These are phyloP conservation scores for Coelopa pilipes DNA, from an alignment of 2,888 invertebrate species.

Conservation along the genomic window DNA sequence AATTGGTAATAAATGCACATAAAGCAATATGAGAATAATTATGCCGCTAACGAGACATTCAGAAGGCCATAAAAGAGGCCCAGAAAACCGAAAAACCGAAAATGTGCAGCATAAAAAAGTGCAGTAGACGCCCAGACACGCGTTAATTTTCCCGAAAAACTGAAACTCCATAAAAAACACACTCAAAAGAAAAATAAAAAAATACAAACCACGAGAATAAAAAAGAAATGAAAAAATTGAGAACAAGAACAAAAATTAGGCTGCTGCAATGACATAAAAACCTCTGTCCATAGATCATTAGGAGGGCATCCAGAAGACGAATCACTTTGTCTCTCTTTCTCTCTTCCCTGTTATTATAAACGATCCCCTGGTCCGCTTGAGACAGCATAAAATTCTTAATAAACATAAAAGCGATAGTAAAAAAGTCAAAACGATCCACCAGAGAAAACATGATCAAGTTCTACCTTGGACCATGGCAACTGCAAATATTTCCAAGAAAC, in stretches of 20 bases:
- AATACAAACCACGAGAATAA: not conserved
- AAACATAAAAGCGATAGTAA: conserved; percentile 19
- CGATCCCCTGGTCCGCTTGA: not conserved
- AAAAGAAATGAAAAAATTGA: not conserved
- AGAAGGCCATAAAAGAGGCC: conserved; percentile 36
- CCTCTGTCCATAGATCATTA: too few relatives aligned
- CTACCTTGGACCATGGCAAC: not conserved
- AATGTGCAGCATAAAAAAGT: conserved; percentile 10
- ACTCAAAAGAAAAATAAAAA: not conserved
- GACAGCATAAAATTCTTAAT: conserved; percentile 22
- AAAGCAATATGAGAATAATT: conserved; percentile 34
- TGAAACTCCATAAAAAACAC: not conserved
- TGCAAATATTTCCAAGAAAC: conserved; percentile 26
- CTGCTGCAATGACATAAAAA: too few relatives aligned
- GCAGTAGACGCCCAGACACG: conserved; percentile 19
- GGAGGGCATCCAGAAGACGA: too few relatives aligned
- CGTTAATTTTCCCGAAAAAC: conserved; percentile 14
- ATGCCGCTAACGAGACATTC: conserved; percentile 38
- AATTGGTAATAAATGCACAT: conserved; percentile 28
- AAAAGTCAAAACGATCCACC: not conserved
- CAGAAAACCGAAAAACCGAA: not conserved
- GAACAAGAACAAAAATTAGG: too few relatives aligned
- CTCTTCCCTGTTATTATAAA: too few relatives aligned
- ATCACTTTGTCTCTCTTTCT: too few relatives aligned
- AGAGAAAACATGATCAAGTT: not conserved